Conservation (phyloP, 2,113 vertebrate species). For the Pagrus major region DNA sequence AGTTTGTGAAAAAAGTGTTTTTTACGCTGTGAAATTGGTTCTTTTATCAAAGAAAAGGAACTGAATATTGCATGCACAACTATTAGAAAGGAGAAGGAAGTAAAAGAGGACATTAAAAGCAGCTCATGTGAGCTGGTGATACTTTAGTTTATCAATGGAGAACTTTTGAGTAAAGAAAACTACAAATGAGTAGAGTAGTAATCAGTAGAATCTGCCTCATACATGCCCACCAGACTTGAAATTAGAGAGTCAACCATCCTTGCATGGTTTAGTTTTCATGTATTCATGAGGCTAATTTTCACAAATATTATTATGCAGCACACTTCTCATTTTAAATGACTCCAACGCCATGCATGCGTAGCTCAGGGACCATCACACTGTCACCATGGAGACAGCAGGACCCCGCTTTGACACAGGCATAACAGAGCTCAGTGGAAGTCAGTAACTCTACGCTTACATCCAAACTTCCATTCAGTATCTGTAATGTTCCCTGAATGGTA, state of each 20-base stretch:
- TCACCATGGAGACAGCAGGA: slow-evolving; percentile 79
- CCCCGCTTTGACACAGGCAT: slow-evolving; percentile 57
- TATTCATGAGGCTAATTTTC: slow-evolving; percentile 75
- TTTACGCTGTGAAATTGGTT: no score
- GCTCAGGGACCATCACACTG: slow-evolving; percentile 71
- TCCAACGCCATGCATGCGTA: slow-evolving; percentile 51
- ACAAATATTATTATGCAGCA: slow-evolving; percentile 77
- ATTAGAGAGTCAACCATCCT: slow-evolving; percentile 26
- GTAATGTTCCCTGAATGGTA: slow-evolving; percentile 67
- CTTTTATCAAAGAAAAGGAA: no score
- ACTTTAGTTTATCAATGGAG: no score
- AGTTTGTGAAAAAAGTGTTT: no score
- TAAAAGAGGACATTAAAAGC: background rate
- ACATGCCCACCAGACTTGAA: slow-evolving; percentile 15
- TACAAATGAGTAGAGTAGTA: no score
- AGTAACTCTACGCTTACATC: slow-evolving; percentile 68
- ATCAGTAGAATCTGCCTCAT: background rate
- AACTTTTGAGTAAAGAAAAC: no score
- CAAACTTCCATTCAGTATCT: slow-evolving; percentile 74
- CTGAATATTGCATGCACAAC: no score
- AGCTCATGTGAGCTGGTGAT: background rate
- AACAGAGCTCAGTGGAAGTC: slow-evolving; percentile 61
- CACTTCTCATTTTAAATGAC: slow-evolving; percentile 69
- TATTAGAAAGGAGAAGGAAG: no score
- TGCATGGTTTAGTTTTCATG: slow-evolving; percentile 50